Percentiles rank a stretch among this genome's conserved stretches.
These are phyloP conservation scores for Dolichotis patagonum DNA, from an alignment of 2,113 vertebrate species.

Conservation along the genomic window DNA sequence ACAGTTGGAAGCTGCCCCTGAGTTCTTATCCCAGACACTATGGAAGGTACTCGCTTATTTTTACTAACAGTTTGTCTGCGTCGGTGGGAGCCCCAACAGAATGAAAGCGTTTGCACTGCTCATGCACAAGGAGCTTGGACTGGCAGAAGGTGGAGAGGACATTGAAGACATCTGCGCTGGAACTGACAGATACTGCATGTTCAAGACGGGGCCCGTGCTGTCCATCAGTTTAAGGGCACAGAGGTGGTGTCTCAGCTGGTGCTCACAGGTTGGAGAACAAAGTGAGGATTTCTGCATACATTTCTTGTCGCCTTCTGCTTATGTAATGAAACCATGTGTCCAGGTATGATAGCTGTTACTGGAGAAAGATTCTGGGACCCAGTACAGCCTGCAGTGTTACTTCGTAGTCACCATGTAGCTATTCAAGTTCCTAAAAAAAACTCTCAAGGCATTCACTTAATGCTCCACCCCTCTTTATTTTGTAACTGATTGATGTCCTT, in stretches of 20 bases:
- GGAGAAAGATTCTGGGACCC: background rate
- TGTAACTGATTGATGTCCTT: background rate
- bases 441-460: background rate
- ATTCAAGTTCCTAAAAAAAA: background rate
- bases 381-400: background rate
- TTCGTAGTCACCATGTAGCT: background rate
- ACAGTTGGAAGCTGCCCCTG: accelerated
- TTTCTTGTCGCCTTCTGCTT: background rate
- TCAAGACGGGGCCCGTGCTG: constrained; percentile 91
- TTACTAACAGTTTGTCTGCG: constrained; percentile 90
- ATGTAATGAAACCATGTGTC: background rate
- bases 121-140: constrained; percentile 88
- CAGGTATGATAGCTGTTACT: background rate
- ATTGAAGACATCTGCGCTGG: constrained; percentile 89
- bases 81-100: constrained; percentile 91
- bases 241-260: background rate
- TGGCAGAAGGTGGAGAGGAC: constrained; percentile 83
- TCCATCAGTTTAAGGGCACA: constrained; percentile 89
- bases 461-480: background rate
- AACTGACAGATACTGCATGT: constrained; percentile 92
- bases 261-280: background rate
- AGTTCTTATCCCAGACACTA: background rate
- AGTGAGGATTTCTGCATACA: background rate
- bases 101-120: constrained; percentile 93
- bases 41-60: accelerated